Evolutionary conservation across 2,113 vertebrate species (phyloP), one percentile per base, ranked within the genome.

Genomic region (Chamaea fasciata): DNA sequence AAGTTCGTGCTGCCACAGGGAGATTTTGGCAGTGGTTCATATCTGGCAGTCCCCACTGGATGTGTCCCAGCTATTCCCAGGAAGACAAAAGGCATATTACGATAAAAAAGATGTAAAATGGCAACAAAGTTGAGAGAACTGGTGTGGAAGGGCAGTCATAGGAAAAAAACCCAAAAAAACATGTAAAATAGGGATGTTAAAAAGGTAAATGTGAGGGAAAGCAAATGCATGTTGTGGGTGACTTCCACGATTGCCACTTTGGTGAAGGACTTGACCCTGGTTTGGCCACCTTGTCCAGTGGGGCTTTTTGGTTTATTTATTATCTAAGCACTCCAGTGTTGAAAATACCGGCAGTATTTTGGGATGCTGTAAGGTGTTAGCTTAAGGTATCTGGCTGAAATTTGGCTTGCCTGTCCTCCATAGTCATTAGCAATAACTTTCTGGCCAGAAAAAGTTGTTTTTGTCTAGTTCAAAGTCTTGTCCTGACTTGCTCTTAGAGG

Each of bases 401-500:
- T 83, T 55, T 53, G 13, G 5, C 47, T 49, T 84, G 7, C 41
- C 26, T 49, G 24, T 52, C 56, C 68, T 86, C 93, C 68, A 3
- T 15, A 63, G 68, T 39, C 20, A 56, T 47, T 53, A 53, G 31
- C 52, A 57, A 23, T 87, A 89, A 89, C 86, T 68, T 87, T 47
- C 57, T 90, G 90, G 52, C 65, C 73, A 89, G 85, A 65, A 86
- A 86, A 78, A 92, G 76, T 87, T 96, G 86, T 64, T 81, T 81
- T 94, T 93, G 73, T 96, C 80, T 92, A 8, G 64, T 77, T 90
- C 83, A 65, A 87, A 82, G 89, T 92, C 90, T 90, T 89, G 79
- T 96, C 88, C 92, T 93, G 88, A 63, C 94, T 96, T 95, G 92
- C 94, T 96, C 73, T 93, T 93, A 35, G 49, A 87, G 92, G 80